Conservation (phyloP, 2,888 invertebrate species). For the Campopleginae sp. region DNA sequence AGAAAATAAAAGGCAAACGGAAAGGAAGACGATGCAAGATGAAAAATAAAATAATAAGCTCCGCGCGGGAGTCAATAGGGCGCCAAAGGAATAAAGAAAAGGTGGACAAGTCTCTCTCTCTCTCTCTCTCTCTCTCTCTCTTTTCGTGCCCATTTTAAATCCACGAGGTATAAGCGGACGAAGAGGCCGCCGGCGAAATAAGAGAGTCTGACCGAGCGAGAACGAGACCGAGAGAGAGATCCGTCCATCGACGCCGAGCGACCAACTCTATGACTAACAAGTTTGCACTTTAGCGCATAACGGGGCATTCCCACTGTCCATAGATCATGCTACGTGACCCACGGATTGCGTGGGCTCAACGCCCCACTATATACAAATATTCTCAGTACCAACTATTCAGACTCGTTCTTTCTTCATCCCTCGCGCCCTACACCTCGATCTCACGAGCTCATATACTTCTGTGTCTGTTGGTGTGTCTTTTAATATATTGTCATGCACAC, state of each 20-base stretch:
- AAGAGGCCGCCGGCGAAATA: constrained; percentile 53
- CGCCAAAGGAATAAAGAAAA: constrained; percentile 67
- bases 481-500: constrained; percentile 40
- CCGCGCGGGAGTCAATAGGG: constrained; percentile 66
- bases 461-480: neutral
- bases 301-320: constrained; percentile 80
- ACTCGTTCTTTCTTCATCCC: constrained; percentile 41
- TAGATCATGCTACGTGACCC: constrained; percentile 83
- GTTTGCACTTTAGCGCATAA: constrained; percentile 84
- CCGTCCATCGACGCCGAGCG: constrained; percentile 65
- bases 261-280: constrained; percentile 82
- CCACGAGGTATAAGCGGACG: constrained; percentile 56
- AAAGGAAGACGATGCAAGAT: constrained; percentile 34
- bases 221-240: constrained; percentile 37
- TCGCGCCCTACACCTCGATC: constrained; percentile 19
- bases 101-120: constrained; percentile 70
- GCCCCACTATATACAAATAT: constrained; percentile 54
- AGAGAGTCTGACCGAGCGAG: constrained; percentile 24
- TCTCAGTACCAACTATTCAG: constrained; percentile 38
- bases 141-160: constrained; percentile 64
- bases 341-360: constrained; percentile 81
- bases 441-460: constrained; percentile 2
- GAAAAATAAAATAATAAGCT: constrained; percentile 58
- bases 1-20: constrained; percentile 31
- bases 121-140: too few species aligned